Base-by-base conservation (phyloP, 2,797 vertebrate species). In the Remorina albescens region DNA sequence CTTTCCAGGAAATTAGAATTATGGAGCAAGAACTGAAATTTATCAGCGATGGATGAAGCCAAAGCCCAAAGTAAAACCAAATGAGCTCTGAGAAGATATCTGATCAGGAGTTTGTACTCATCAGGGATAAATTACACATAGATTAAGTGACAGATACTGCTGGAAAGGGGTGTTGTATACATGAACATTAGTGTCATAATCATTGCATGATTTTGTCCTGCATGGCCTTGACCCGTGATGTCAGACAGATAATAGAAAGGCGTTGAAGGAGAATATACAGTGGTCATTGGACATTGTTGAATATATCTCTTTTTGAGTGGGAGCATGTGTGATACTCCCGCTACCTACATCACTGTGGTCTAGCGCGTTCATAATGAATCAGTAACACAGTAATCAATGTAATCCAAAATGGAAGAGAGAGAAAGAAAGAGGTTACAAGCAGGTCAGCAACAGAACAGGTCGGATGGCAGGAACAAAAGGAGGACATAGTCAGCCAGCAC, bases 1-100 rank as follows among this genome's bases (percentile, higher is more conserved):
- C 25, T 66, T 73, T 82, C 79, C 76, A 81, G 64, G 67, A 83
- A 86, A 78, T 78, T 68, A 63, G 59, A 84, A 74, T 81, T 80
- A 71, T 60, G 64, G 36, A 49, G 30, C 68, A 68, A 67, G 62
- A 80, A 74, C 60, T 37, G 53, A 66, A 62, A 76, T 80, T 23
- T 66, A 84, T 86, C 71, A 73, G 62, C 6, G 12, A 67, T 23
- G 8, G 25, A 59, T 32, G 42, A 53, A 73, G 83, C 71, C 84
- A 86, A 83, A 81, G 58, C 25, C 53, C 63, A 80, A 79, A 86
- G 67, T 72, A 37, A 78, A 87, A 85, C 53, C 71, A 80, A 76
- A 81, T 55, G 56, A 76, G 32, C 47, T 61, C 63, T 63, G 23
- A 75, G 55, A 69, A 34, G 73, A 79, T 71, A 67, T 85, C 80